Base-by-base conservation (phyloP, 2,797 vertebrate genomes). In the Dendrocincla fuliginosa region DNA sequence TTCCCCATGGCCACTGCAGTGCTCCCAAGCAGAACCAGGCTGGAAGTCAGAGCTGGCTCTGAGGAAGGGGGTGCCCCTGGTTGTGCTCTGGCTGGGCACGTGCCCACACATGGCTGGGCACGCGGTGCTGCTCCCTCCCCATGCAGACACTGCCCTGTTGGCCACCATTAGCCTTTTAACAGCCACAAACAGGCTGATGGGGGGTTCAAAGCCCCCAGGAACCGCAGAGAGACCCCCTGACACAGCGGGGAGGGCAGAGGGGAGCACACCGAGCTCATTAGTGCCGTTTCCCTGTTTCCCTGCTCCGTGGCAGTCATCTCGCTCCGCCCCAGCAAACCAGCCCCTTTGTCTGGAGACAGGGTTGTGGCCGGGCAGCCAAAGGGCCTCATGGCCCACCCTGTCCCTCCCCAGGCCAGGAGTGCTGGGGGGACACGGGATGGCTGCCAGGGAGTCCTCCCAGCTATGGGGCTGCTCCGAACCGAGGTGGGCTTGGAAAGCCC, bases 111-210 rank as follows among this genome's bases (percentile, higher is more conserved):
- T 5, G 17, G 42, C n/a, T 0, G 0, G 19, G 9, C 30, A 19
- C 1, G 3, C 1, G 0, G 30, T 19, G 57, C 57, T 28, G 1
- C 61, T 44, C 61, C 8, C 4, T 37, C 50, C 22, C 25, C 1
- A 3, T 1, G 39, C 39, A n/a, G 8, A 19, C 47, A 25, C 4
- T 0, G 0, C 6, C 16, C 30, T 0, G 0, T 28, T 50, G 0
- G 4, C 57, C 78, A 32, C 6, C 0, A 8, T 20, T 3, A 32
- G 17, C 41, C 41, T 35, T 59, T 41, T 46, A 47, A 53, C 0
- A 2, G 57, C 41, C 22, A 33, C n/a, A 14, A 44, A 33, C 8
- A 9, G 50, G 9, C 56, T 32, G 17, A 2, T 2, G 8, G 7
- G 8, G 24, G 24, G 20, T 1, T 59, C 52, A 47, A 27, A 81